Percentiles rank a stretch among this genome's conserved stretches.
These are phyloP conservation scores for Galerucella calmariensis DNA, from an alignment of 2,888 invertebrate species.

Conservation along the genomic window DNA sequence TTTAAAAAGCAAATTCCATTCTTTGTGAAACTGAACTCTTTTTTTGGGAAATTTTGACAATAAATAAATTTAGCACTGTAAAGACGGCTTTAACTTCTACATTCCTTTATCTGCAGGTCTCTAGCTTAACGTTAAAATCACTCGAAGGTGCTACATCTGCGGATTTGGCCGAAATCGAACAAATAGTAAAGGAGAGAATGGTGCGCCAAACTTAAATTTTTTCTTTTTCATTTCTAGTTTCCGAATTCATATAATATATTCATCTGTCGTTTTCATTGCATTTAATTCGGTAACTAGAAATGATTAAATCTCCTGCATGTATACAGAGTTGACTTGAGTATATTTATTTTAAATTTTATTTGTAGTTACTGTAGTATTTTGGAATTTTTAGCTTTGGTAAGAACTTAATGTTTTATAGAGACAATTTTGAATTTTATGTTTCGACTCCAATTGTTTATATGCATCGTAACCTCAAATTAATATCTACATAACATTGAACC, in stretches of 20 bases:
- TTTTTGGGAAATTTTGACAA: background rate
- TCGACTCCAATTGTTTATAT: background rate
- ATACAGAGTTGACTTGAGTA: background rate
- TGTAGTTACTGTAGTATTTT: background rate
- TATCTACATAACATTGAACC: background rate
- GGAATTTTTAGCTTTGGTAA: too few species aligned
- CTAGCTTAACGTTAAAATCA: slow-evolving; percentile 81
- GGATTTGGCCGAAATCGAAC: slow-evolving; percentile 94
- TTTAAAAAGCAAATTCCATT: too few species aligned
- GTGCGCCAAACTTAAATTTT: slow-evolving; percentile 69
- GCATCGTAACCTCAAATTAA: background rate
- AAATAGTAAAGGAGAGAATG: slow-evolving; percentile 95
- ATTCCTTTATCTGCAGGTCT: slow-evolving; percentile 71
- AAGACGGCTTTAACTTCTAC: background rate
- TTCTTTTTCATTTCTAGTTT: slow-evolving; percentile 28
- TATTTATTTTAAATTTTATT: background rate
- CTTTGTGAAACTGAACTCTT: slow-evolving; percentile 14
- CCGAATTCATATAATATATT: background rate
- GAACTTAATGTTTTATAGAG: background rate
- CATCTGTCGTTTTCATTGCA: background rate
- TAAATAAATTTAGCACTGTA: slow-evolving; percentile 9
- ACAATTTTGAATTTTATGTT: background rate
- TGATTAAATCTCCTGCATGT: slow-evolving; percentile 1
- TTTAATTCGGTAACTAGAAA: slow-evolving; percentile 7
- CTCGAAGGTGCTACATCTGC: slow-evolving; percentile 82